Percentiles rank a stretch among this genome's conserved stretches.
phyloP scores from a whole-genome alignment of 2,113 vertebrate genomes.

The Callipepla squamata region DNA sequence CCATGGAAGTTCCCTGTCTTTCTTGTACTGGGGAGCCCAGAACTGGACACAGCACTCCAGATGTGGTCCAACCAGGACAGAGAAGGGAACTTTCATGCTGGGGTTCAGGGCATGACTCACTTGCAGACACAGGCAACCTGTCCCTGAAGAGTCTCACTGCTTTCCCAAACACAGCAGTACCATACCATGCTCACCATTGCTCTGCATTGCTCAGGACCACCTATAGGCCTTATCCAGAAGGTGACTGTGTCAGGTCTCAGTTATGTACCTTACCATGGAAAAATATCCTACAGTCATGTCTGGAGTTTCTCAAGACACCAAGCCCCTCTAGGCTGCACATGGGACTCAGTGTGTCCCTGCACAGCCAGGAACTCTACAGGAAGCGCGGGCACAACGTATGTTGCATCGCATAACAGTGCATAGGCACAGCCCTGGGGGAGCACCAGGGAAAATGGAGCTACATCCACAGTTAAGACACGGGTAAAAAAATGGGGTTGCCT shows the following conservation, averaged over 20 bases:
- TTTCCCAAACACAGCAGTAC: neutral
- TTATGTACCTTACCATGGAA: neutral
- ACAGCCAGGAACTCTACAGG: neutral
- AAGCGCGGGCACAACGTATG: neutral
- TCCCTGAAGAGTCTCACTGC: no score
- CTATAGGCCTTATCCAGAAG: no score
- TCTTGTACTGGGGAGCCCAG: no score
- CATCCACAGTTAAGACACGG: accelerated
- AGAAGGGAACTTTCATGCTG: no score
- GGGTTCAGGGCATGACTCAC: neutral
- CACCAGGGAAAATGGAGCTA: neutral
- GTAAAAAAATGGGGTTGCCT: no score
- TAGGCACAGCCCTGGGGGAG: neutral
- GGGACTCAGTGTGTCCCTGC: neutral
- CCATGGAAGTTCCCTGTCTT: no score
- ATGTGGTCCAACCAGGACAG: no score
- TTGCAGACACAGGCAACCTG: accelerated
- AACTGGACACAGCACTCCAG: no score
- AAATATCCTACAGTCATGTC: neutral
- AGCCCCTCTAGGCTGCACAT: neutral
- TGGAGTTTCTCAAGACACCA: neutral
- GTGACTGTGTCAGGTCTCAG: neutral
- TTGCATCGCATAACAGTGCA: accelerated
- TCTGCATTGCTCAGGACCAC: neutral
- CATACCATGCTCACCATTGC: neutral